Percentiles rank a stretch among this genome's conserved stretches.
Conservation (phyloP, 2,797 vertebrate genomes). For the Argya squamiceps region DNA sequence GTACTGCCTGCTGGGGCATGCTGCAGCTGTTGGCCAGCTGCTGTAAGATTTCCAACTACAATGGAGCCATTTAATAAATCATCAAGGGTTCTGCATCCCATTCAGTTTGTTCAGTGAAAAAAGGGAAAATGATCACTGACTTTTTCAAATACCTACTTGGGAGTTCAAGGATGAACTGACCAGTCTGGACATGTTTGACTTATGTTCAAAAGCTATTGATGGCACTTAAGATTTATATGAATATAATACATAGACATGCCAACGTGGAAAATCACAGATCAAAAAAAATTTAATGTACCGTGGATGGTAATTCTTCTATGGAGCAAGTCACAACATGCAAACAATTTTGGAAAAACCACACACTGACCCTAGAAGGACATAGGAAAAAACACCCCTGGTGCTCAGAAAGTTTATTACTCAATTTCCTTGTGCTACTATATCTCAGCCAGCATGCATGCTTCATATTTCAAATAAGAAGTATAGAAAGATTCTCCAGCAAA, state of each 20-base stretch:
- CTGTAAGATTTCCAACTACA: neutral
- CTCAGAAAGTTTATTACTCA: neutral
- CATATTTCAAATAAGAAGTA: neutral
- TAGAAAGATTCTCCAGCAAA: neutral
- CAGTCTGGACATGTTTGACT: neutral
- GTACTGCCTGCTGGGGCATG: neutral
- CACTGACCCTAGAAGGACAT: neutral
- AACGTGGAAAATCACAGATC: neutral
- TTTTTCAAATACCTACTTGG: neutral
- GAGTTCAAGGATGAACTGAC: neutral
- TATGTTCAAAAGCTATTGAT: neutral
- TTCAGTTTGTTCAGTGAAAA: neutral
- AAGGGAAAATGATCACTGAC: neutral
- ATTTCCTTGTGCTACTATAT: neutral
- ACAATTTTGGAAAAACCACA: neutral
- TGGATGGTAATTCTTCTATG: neutral
- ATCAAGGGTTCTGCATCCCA: slow-evolving; percentile 14
- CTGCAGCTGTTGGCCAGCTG: slow-evolving; percentile 63
- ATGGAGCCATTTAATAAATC: slow-evolving; percentile 47
- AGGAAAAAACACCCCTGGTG: neutral
- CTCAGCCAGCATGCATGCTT: neutral
- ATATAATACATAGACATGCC: neutral
- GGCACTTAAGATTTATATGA: neutral
- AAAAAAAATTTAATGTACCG: neutral
- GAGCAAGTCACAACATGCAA: neutral